Evolutionary conservation across 2,888 invertebrate genomes (phyloP), one percentile per base, ranked within the genome.

Genomic region (Agonopterix heracliana): DNA sequence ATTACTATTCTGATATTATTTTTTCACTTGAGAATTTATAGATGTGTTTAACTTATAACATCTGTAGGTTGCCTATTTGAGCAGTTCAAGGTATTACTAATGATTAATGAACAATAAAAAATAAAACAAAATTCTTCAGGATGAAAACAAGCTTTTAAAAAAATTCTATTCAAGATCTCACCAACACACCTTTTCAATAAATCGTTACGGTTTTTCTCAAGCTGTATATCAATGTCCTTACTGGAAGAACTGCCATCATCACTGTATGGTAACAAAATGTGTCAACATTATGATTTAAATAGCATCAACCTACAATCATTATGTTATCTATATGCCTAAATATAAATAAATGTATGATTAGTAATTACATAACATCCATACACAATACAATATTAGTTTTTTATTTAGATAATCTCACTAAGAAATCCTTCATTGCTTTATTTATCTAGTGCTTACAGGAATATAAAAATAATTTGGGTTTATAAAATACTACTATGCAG

Each of bases 161-260:
- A 26, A 26, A 26, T 26, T 26, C 26, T 26, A 26, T 26, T 26
- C 26, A 48, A 53, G 42, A 40, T 54, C 54, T 56, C 59, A 59
- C 57, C 57, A 56, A 64, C 64, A 61, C 60, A 64, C 67, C 67
- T 67, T 64, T 60, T 54, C 48, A 67, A 60, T 42, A 62, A 60
- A 52, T 44, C 40, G 34, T 57, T 59, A 51, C 54, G 58, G 44
- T 57, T 55, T 60, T 55, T 62, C 53, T 60, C 56, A 54, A 61
- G 47, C 44, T 56, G 58, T 50, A 49, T 62, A 58, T 55, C 54
- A 50, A 44, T 53, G 52, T 61, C 62, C 57, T 57, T 57, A 52
- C 54, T 52, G 51, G 60, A 52, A 48, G 60, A 49, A 54, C 56
- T 53, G 52, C 53, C 61, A 44, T 66, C 62, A 54, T 64, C 63